Evolutionary conservation across 2,888 invertebrate species (phyloP), one percentile per base, ranked within the genome.

Genomic region (Sarcophaga carnaria): DNA sequence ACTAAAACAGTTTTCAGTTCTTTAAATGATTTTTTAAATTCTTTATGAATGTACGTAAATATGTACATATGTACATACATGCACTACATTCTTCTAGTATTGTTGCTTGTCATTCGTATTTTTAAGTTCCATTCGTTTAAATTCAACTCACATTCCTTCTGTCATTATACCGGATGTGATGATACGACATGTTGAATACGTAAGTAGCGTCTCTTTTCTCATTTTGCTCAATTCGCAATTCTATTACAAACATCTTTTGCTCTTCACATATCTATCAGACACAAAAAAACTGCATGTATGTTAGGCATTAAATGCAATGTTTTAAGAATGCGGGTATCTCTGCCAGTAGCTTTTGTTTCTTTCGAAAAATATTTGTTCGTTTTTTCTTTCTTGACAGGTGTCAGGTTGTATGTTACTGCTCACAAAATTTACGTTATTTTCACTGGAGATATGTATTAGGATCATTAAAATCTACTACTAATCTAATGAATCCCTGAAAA

Each of bases 181-280:
- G 85, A 79, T 74, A 87, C 88, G 88, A 90, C 88, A 89, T 90
- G 89, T 90, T 90, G 90, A 90, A 90, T 89, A 90, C 90, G 45
- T 77, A 64, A 54, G n/a, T 66, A 59, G 8, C 0, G 60, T 60
- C 63, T 54, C 72, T 67, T n/a, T 80, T 74, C 20, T 37, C 27
- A 59, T 72, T 54, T 47, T 69, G n/a, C 59, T 17, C 12, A 17
- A 54, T 54, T 54, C 54, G 17, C 54, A 54, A 54, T 17, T 37
- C 37, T 37, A 37, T 37, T 37, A 37, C 37, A 0, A 37, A 37
- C 2, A 8, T 37, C 0, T 37, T 37, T 22, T 47, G 22, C 47
- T 22, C 47, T 47, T 69, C 62, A 5, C 60, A 70, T 76, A 49
- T 2, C 20, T 49, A 6, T 6, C 10, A 3, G n/a, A 66, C 45